phyloP scores from a whole-genome alignment of 2,888 invertebrate species.

The Athripsodes cinereus region DNA sequence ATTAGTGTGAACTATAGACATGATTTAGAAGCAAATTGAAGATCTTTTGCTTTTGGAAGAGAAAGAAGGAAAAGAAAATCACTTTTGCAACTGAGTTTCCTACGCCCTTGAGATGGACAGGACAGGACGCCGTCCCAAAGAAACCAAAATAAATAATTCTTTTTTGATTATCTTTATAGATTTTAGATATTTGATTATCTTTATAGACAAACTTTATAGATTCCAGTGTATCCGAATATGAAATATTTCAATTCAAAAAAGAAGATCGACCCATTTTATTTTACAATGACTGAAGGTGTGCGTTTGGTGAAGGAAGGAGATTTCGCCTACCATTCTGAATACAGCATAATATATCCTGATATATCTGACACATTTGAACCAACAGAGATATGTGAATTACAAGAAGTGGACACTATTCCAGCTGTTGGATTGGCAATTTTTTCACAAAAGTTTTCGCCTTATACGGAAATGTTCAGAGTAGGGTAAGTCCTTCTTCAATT shows the following conservation, averaged over 20 bases:
- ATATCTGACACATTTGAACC: constrained; percentile 25
- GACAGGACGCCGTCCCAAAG: too few species aligned
- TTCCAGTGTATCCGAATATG: constrained; percentile 21
- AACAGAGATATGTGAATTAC: constrained; percentile 25
- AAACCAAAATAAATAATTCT: too few species aligned
- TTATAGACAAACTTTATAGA: too few species aligned
- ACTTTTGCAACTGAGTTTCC: too few species aligned
- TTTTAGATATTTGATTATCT: too few species aligned
- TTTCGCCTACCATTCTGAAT: constrained; percentile 25
- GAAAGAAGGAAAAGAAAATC: too few species aligned
- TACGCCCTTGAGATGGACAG: too few species aligned
- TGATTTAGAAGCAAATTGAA: too few species aligned
- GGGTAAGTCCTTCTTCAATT: constrained; percentile 19
- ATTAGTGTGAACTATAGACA: too few species aligned
- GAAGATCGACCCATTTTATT: constrained; percentile 22
- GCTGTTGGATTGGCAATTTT: constrained; percentile 14
- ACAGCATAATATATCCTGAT: constrained; percentile 13
- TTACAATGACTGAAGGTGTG: constrained; percentile 16
- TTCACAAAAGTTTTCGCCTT: constrained; percentile 22
- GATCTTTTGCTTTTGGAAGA: too few species aligned
- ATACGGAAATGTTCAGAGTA: constrained; percentile 25
- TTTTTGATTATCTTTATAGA: too few species aligned
- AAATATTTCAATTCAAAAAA: constrained; percentile 24
- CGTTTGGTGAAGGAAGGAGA: constrained; percentile 18
- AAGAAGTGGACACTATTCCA: constrained; percentile 25